phyloP scores from a whole-genome alignment of 1,140 invertebrate species.

The Eumaeus atala region DNA sequence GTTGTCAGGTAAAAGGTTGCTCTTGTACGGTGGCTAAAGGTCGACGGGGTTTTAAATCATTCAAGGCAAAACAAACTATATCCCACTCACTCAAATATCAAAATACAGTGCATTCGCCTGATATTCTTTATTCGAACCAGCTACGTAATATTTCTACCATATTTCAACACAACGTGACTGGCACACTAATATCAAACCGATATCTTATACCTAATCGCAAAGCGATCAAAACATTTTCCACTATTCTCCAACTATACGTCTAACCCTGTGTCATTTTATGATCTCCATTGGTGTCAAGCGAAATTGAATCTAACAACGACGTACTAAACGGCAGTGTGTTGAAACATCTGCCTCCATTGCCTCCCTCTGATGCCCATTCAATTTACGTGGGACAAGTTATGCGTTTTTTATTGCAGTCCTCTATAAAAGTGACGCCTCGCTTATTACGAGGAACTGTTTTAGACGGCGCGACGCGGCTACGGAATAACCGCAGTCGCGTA shows the following conservation, averaged over 20 bases:
- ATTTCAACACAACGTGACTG: conserved; percentile 24
- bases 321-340: conserved; percentile 16
- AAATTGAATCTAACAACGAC: conserved; percentile 29
- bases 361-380: conserved; percentile 49
- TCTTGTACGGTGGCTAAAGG: conserved; percentile 28
- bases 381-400: conserved; percentile 63
- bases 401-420: conserved; percentile 64
- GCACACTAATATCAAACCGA: conserved; percentile 17
- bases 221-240: conserved; percentile 32
- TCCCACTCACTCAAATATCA: conserved; percentile 19
- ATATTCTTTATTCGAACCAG: conserved; percentile 4
- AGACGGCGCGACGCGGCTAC: conserved; percentile 21
- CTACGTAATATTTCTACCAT: conserved; percentile 13
- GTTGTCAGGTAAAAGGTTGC: conserved; percentile 24
- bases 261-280: conserved; percentile 48
- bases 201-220: conserved; percentile 18
- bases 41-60: conserved; percentile 18
- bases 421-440: conserved; percentile 56
- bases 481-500: conserved; percentile 7
- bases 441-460: conserved; percentile 45
- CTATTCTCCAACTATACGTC: conserved; percentile 34
- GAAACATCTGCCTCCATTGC: conserved; percentile 25
- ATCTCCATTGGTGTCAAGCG: conserved; percentile 19
- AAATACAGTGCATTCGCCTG: conserved; percentile 10
- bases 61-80: conserved; percentile 13